These are phyloP conservation scores for Tenthredo livida DNA, from an alignment of 2,888 invertebrate genomes.

Conservation along the genomic window DNA sequence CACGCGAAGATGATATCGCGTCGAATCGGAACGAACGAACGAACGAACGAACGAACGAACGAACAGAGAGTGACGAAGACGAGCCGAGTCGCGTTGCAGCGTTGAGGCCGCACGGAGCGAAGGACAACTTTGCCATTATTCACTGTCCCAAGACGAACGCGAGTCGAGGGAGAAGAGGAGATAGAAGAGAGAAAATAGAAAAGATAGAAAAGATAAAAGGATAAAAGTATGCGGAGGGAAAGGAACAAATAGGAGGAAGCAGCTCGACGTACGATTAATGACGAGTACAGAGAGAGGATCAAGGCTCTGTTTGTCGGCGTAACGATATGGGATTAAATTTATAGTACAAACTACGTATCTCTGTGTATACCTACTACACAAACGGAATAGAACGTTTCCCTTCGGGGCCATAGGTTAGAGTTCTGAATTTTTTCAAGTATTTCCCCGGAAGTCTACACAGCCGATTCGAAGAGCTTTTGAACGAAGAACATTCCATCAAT, in stretches of 20 bases:
- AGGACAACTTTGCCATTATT: slow-evolving; percentile 54
- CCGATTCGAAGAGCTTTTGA: too few species aligned
- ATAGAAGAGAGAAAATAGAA: slow-evolving; percentile 1
- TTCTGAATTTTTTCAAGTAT: too few species aligned
- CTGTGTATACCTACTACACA: neutral
- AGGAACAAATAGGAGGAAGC: slow-evolving; percentile 60
- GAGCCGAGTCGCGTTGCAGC: neutral
- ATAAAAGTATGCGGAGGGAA: neutral
- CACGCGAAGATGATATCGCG: slow-evolving; percentile 37
- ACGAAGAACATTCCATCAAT: too few species aligned
- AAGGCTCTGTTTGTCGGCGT: slow-evolving; percentile 56
- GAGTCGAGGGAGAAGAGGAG: neutral
- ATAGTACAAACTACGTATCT: slow-evolving; percentile 7
- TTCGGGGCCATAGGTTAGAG: too few species aligned
- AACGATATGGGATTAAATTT: slow-evolving; percentile 61
- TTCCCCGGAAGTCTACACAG: too few species aligned
- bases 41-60: slow-evolving; percentile 24
- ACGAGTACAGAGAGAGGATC: slow-evolving; percentile 47
- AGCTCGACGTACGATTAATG: slow-evolving; percentile 64
- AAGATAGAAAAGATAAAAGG: neutral
- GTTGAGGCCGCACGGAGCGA: slow-evolving; percentile 17
- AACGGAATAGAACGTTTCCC: neutral
- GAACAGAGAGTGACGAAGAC: slow-evolving; percentile 40
- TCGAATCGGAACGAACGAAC: slow-evolving; percentile 34
- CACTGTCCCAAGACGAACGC: slow-evolving; percentile 32